phyloP scores from a whole-genome alignment of 1,140 invertebrate genomes.

The Lordiphosa stackelbergi region DNA sequence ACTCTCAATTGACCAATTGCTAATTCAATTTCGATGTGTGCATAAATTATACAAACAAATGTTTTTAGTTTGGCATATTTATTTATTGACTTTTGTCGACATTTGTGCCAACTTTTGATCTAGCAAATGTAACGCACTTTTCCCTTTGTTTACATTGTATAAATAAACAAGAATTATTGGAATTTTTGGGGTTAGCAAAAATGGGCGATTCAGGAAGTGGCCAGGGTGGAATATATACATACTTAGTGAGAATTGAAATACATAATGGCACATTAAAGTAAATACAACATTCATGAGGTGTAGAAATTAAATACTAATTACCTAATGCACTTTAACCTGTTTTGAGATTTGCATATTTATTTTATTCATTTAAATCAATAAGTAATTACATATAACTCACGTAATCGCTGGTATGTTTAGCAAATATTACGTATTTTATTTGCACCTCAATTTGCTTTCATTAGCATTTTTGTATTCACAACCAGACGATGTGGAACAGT shows the following conservation, averaged over 20 bases:
- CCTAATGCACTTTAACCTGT: too few relatives aligned
- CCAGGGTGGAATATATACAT: too few relatives aligned
- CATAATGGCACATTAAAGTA: too few relatives aligned
- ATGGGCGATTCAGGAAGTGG: too few relatives aligned
- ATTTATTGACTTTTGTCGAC: constrained; percentile 13
- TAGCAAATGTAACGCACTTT: neutral
- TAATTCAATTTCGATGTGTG: constrained; percentile 21
- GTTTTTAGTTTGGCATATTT: constrained; percentile 19
- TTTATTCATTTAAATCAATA: constrained; percentile 6
- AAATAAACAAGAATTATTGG: neutral
- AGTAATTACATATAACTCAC: constrained; percentile 6
- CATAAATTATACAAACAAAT: constrained; percentile 38
- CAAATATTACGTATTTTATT: constrained; percentile 1
- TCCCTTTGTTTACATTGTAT: neutral
- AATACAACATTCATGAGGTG: too few relatives aligned
- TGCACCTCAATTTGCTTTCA: constrained; percentile 12
- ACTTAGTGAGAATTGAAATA: too few relatives aligned
- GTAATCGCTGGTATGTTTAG: constrained; percentile 1
- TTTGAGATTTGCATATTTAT: too few relatives aligned
- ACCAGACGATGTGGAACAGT: neutral
- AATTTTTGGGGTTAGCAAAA: neutral
- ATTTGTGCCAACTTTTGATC: constrained; percentile 1
- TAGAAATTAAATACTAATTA: too few relatives aligned
- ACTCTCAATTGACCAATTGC: constrained; percentile 26
- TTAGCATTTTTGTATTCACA: neutral